Percentiles rank a stretch among this genome's conserved stretches.
Evolutionary conservation across 1,140 invertebrate genomes (phyloP).

Genomic region (Lanistes nyassanus): DNA sequence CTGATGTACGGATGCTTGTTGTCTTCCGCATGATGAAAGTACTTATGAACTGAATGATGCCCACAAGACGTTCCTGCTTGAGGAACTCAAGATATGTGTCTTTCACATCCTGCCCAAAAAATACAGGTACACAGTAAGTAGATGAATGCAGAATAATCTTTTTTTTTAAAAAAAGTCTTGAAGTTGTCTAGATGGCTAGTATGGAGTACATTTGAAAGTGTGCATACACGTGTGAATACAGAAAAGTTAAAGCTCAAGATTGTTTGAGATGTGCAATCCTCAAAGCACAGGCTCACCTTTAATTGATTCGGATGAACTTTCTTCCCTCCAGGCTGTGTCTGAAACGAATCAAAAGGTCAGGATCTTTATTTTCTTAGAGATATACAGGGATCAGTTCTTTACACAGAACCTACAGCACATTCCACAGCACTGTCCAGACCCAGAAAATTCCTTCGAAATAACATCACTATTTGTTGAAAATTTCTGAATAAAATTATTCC

Average conservation of each 20-base stretch:
- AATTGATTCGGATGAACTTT: slow-evolving; percentile 35
- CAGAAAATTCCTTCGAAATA: background rate
- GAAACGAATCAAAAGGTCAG: slow-evolving; percentile 19
- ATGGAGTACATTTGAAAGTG: background rate
- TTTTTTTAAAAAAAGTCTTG: background rate
- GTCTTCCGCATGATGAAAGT: slow-evolving; percentile 22
- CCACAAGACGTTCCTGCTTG: slow-evolving; percentile 10
- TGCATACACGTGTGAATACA: background rate
- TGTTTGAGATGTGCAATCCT: background rate
- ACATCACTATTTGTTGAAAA: background rate
- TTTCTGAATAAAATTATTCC: background rate
- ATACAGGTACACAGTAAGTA: too few relatives aligned
- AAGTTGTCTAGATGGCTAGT: background rate
- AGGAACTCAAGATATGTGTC: slow-evolving; percentile 18
- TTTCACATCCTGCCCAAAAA: slow-evolving; percentile 18
- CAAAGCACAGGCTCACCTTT: slow-evolving; percentile 25
- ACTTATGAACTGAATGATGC: slow-evolving; percentile 15
- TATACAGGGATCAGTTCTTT: background rate
- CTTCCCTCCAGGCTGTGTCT: slow-evolving; percentile 38
- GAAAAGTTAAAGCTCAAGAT: background rate
- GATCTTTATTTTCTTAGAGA: background rate
- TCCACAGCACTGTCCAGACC: background rate
- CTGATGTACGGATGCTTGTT: background rate
- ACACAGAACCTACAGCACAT: background rate
- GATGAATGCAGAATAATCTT: background rate